phyloP scores from a whole-genome alignment of 2,113 vertebrate genomes.

The Stercorarius parasiticus region DNA sequence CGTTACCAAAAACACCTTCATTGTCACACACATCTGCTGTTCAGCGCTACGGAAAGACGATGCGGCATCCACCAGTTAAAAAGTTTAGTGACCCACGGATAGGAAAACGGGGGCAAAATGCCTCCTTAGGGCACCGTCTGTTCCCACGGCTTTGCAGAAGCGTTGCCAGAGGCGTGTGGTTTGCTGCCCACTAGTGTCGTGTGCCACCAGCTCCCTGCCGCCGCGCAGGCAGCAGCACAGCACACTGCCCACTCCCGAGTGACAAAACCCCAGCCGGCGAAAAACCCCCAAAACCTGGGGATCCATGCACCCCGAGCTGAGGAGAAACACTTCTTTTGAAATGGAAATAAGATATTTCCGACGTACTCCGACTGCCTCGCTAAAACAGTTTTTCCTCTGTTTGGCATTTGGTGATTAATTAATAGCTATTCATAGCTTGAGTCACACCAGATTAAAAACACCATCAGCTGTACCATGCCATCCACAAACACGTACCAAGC shows the following conservation, averaged over 20 bases:
- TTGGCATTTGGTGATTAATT: background rate
- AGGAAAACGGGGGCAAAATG: background rate
- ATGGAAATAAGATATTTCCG: background rate
- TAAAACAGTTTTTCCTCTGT: background rate
- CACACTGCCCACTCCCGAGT: background rate
- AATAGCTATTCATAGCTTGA: background rate
- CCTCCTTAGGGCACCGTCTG: background rate
- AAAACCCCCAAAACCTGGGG: background rate
- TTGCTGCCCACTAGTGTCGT: constrained; percentile 81
- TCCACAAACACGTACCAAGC: background rate
- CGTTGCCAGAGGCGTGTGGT: constrained; percentile 44
- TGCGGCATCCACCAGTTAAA: background rate
- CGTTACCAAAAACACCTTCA: background rate
- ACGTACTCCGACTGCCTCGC: background rate
- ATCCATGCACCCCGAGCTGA: background rate
- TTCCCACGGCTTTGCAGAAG: background rate
- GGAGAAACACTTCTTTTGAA: background rate
- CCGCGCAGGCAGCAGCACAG: background rate
- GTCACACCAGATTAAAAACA: background rate
- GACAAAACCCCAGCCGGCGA: background rate
- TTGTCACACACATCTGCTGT: background rate
- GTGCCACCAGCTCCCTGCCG: background rate
- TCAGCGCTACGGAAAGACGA: accelerated
- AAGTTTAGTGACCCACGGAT: background rate
- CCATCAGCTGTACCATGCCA: background rate